These are phyloP conservation scores for Ibycter americanus DNA, from an alignment of 2,797 vertebrate species.

Conservation along the genomic window DNA sequence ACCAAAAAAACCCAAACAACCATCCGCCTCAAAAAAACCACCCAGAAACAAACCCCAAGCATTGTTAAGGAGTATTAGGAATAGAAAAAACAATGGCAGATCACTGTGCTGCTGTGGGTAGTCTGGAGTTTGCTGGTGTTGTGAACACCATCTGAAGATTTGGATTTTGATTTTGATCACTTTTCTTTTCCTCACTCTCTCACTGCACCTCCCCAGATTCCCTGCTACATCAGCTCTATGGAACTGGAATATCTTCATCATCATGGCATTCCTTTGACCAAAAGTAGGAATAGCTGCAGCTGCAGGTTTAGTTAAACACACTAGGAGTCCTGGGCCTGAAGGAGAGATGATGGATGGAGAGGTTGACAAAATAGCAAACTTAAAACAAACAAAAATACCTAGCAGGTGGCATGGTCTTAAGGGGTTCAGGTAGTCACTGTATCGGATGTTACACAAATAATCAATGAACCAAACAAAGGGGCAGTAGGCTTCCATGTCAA, in stretches of 20 bases:
- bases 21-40: fast-evolving
- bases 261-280: not conserved
- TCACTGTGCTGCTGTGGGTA: not conserved
- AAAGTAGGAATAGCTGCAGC: not conserved
- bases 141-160: not conserved
- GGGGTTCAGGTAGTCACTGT: not conserved
- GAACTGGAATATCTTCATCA: not conserved
- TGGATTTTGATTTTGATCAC: not conserved
- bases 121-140: not conserved
- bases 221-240: not conserved
- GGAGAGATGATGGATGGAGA: not conserved
- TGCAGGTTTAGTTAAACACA: not conserved
- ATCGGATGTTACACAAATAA: not conserved
- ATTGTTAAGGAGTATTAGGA: not conserved
- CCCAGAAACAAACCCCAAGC: not conserved
- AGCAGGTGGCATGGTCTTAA: not conserved
- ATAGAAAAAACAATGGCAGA: not conserved
- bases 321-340: not conserved
- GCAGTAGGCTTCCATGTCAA: not conserved
- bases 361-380: not conserved
- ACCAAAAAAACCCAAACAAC: not conserved
- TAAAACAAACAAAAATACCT: not conserved
- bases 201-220: not conserved
- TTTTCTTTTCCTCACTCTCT: not conserved
- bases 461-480: not conserved